Evolutionary conservation across 2,113 vertebrate species (phyloP).

Genomic region (Syngnathus typhle): DNA sequence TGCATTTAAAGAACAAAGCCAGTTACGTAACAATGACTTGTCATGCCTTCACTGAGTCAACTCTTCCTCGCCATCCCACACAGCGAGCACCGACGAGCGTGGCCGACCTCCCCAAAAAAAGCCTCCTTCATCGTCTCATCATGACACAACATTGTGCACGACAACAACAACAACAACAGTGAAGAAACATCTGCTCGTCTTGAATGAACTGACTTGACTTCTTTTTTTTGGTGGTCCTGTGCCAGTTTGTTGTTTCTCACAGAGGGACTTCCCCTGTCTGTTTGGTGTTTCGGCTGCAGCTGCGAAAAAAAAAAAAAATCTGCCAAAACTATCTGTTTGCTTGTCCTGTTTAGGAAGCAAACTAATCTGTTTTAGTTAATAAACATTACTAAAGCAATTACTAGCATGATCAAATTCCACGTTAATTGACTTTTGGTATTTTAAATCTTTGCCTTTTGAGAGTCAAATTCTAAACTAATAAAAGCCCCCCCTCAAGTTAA

Average conservation of each 20-base stretch:
- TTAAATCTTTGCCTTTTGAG: no score
- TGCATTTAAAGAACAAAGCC: background rate
- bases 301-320: slow-evolving; percentile 10
- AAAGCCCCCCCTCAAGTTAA: background rate
- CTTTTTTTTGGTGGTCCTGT: background rate
- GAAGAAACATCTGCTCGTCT: background rate
- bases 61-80: slow-evolving; percentile 25
- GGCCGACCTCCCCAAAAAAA: background rate
- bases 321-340: background rate
- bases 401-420: no score
- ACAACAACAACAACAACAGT: background rate
- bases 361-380: no score
- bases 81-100: background rate
- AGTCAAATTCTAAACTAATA: no score
- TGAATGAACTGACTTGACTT: slow-evolving; percentile 2
- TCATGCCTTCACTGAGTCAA: slow-evolving; percentile 30
- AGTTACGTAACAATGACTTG: slow-evolving; percentile 31
- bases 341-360: no score
- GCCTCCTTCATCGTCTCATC: background rate
- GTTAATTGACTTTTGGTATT: no score
- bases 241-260: slow-evolving; percentile 26
- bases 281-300: slow-evolving; percentile 37
- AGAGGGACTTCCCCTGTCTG: slow-evolving; percentile 48
- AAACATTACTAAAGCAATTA: no score
- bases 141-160: background rate